phyloP scores from a whole-genome alignment of 2,888 invertebrate species.

The Heliconius erato region DNA sequence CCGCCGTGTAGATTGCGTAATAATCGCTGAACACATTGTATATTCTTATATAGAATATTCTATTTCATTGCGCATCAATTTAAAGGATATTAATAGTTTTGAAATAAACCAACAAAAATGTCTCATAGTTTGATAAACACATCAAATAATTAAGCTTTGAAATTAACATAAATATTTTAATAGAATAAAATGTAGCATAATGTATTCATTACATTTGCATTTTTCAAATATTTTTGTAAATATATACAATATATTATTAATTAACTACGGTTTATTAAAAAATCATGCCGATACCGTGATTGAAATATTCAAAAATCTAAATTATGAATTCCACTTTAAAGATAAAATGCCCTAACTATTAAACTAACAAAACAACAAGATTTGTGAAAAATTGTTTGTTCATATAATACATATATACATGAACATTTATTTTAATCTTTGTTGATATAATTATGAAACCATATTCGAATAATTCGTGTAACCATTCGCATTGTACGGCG shows the following conservation, averaged over 20 bases:
- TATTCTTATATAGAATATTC: slow-evolving; percentile 31
- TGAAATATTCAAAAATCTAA: not conserved
- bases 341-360: not conserved
- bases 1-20: slow-evolving; percentile 42
- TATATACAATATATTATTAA: not conserved
- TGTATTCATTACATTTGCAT: not conserved
- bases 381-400: not conserved
- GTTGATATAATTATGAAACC: slow-evolving; percentile 30
- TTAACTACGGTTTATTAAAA: not conserved
- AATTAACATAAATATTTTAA: slow-evolving; percentile 20
- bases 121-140: not conserved
- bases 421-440: slow-evolving; percentile 44
- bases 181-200: not conserved
- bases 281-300: not conserved
- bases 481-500: slow-evolving; percentile 71
- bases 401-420: not conserved
- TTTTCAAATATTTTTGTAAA: not conserved
- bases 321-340: not conserved
- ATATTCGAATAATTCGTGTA: slow-evolving; percentile 58
- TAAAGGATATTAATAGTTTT: not conserved
- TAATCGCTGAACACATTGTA: slow-evolving; percentile 27
- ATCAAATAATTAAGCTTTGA: slow-evolving; percentile 9
- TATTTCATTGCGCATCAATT: not conserved
- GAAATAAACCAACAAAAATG: not conserved
- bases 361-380: not conserved